phyloP scores from a whole-genome alignment of 2,113 vertebrate genomes.

The Callionymus lyra region DNA sequence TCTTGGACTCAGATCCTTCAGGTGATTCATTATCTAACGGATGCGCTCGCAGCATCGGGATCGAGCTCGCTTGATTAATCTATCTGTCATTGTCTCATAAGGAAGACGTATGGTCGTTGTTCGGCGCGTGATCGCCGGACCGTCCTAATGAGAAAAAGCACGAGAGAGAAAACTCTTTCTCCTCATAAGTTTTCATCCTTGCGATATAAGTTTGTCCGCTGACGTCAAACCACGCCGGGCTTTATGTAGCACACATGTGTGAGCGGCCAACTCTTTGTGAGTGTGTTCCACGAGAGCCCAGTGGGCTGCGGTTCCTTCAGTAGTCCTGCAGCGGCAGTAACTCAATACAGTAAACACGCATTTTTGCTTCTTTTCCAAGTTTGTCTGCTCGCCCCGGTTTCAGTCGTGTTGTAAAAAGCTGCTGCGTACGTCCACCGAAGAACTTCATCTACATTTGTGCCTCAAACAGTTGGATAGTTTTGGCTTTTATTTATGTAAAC shows the following conservation, averaged over 20 bases:
- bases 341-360: slow-evolving; percentile 53
- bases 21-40: slow-evolving; percentile 61
- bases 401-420: slow-evolving; percentile 50
- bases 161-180: no score
- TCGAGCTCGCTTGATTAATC: slow-evolving; percentile 61
- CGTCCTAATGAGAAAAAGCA: slow-evolving; percentile 48
- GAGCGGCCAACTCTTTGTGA: slow-evolving; percentile 15
- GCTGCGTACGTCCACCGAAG: slow-evolving; percentile 7
- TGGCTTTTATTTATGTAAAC: no score
- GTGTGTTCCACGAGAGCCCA: slow-evolving; percentile 30
- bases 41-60: slow-evolving; percentile 45
- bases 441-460: no score
- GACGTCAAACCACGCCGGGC: slow-evolving; percentile 27
- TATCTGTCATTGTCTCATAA: slow-evolving; percentile 56
- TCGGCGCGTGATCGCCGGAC: slow-evolving; percentile 31
- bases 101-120: slow-evolving; percentile 61
- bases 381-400: slow-evolving; percentile 47
- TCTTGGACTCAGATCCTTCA: slow-evolving; percentile 46
- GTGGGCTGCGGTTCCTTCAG: slow-evolving; percentile 49
- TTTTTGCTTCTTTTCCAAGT: slow-evolving; percentile 58
- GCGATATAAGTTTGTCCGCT: slow-evolving; percentile 8
- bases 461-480: slow-evolving; percentile 20
- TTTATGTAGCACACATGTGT: slow-evolving; percentile 14
- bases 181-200: slow-evolving; percentile 1
- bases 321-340: slow-evolving; percentile 54